These are phyloP conservation scores for Rapana venosa DNA, from an alignment of 2,888 invertebrate species.

Conservation along the genomic window DNA sequence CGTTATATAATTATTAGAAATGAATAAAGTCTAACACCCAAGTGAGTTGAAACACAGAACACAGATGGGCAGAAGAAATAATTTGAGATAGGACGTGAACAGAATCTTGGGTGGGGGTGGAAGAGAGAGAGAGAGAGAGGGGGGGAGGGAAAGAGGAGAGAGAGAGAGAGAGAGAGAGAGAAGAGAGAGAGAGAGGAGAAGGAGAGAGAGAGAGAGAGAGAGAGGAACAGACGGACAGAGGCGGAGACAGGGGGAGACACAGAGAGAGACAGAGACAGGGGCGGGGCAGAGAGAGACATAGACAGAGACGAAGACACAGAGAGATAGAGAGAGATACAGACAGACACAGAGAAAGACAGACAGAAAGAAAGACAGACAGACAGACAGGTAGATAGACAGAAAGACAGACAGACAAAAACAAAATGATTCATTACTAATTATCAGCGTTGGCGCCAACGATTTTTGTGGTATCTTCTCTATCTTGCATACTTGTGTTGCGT, in stretches of 20 bases:
- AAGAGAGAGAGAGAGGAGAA: not conserved
- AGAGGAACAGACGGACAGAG: not conserved
- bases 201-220: slow-evolving; percentile 3
- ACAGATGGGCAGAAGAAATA: too few species aligned
- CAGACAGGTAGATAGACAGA: too few species aligned
- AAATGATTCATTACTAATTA: too few species aligned
- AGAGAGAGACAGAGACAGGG: not conserved
- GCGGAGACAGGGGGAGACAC: not conserved
- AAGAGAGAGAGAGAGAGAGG: not conserved
- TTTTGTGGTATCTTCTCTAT: too few species aligned
- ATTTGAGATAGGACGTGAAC: too few species aligned
- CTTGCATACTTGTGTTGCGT: too few species aligned
- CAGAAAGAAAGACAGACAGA: not conserved
- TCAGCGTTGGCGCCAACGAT: too few species aligned
- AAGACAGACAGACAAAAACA: too few species aligned
- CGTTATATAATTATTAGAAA: too few species aligned
- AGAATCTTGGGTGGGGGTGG: not conserved
- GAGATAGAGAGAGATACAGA: not conserved
- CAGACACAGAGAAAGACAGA: not conserved
- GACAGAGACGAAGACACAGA: not conserved
- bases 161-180: slow-evolving; percentile 11
- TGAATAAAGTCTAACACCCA: too few species aligned
- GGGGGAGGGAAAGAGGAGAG: not conserved
- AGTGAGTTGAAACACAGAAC: too few species aligned
- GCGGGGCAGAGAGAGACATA: not conserved